Base-by-base conservation (phyloP, 2,797 vertebrate genomes). In the Crypturellus tataupa region DNA sequence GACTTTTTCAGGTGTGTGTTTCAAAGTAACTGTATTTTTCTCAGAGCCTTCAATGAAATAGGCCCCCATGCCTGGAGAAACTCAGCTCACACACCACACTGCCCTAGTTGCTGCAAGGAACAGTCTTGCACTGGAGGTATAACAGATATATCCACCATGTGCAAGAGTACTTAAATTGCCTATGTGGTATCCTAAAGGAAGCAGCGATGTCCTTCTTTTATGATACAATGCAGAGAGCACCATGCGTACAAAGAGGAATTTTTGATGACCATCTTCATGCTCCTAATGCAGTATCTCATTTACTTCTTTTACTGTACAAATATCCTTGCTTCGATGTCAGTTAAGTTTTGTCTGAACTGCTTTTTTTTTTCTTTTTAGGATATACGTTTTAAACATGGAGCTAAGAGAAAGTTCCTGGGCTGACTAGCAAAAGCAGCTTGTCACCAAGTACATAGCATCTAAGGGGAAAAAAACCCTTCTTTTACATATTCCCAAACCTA, bases 91-190 rank as follows among this genome's bases (percentile, higher is more conserved):
- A 49, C 20, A 49, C 37, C 35, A 76, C 53, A n/a, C 21, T 6
- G 27, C 33, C 63, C 44, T 29, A 0, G 9, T 42, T 35, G 3
- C 3, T 40, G 47, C 78, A 68, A 60, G 77, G 23, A 19, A 13
- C 27, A 70, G 47, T 21, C 53, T 42, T 85, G 49, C 44, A 27
- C 44, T 62, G 62, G 76, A 75, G 84, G 39, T 72, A 37, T 65
- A 40, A 31, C 10, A 58, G 60, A 17, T 77, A 49, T n/a, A 63
- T 16, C 24, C 91, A 67, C 67, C 65, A 60, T 2, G 8, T 40
- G 56, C 24, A 77, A 80, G 88, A 73, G 87, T 37, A 71, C 49
- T 71, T 55, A 56, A 85, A 91, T 37, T 91, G 59, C 73, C 83
- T 65, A 55, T 2, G 44, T 8, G 82, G 51, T 9, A 6, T 51